Conservation (phyloP, 2,797 vertebrate genomes). For the Enteromius treurensis region DNA sequence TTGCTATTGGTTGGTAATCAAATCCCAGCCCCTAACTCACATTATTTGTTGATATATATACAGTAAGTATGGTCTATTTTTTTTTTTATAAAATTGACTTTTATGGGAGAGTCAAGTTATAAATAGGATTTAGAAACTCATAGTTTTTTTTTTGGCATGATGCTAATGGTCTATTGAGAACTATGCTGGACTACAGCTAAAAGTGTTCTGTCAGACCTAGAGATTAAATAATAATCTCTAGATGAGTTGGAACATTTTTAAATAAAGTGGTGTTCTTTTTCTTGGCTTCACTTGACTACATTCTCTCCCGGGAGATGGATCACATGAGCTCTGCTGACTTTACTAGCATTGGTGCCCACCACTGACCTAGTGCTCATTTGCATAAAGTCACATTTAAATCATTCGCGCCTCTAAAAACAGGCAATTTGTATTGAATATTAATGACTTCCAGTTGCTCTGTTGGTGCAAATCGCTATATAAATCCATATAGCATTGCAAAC, state of each 20-base stretch:
- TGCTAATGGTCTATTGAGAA: no score
- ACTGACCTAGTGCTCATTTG: neutral
- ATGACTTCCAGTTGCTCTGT: neutral
- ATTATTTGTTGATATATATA: neutral
- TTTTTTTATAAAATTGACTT: neutral
- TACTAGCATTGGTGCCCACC: neutral
- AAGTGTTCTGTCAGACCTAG: no score
- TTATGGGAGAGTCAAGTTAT: neutral
- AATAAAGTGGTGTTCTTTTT: no score
- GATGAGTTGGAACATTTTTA: no score
- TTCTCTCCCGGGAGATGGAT: neutral
- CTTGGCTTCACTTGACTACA: neutral
- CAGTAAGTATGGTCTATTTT: neutral
- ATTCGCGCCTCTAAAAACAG: neutral
- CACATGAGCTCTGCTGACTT: neutral
- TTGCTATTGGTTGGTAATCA: neutral
- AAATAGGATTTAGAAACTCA: no score
- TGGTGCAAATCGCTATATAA: neutral
- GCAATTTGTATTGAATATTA: neutral
- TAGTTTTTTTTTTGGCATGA: no score
- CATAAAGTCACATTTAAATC: neutral
- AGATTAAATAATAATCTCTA: no score
- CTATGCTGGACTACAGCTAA: no score
- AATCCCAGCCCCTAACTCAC: neutral
- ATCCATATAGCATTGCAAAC: neutral